Base-by-base conservation (phyloP, 2,888 invertebrate genomes). In the Melikaiella ostensackeni region DNA sequence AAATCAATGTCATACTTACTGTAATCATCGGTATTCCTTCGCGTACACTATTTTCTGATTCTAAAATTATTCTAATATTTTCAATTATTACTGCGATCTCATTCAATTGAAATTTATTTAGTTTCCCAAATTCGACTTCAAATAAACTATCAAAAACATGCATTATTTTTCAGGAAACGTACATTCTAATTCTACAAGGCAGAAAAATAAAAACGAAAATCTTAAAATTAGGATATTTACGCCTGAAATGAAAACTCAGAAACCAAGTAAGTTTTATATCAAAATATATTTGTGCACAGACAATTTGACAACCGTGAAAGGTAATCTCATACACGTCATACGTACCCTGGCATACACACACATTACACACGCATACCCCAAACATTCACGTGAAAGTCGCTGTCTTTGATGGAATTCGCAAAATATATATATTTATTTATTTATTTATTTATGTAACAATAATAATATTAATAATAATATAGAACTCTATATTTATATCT, bases 281-380 rank as follows among this genome's bases (percentile, higher is more conserved):
- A 90, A 91, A 91, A 91, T 91, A 91, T 91, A 91, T 91, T 90
- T 91, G 90, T 91, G 89, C 89, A 89, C 89, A 89, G 87, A 89
- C 86, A 88, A 87, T 85, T 87, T 89, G 89, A 90, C 90, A 90
- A 89, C 88, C 87, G 87, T 90, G 88, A 80, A 79, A 84, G 84
- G 86, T 83, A 85, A 84, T 84, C 75, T 77, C 82, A 82, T 84
- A 84, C 86, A 86, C 84, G 86, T 81, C 85, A 86, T 87, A 85
- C 85, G 84, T 88, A 50, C 46, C 50, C 70, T 74, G 75, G 35
- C 59, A 59, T 55, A 66, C 63, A 74, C 76, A 24, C 9, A 24
- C 57, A 80, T 74, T 78, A 77, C 76, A 33, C 79, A 76, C 74
- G 35, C 82, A 80, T 82, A 70, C 8, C 70, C 76, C 80, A 78